A percentile compares a stretch with the other conserved stretches of the same genome.
Conservation (phyloP, 2,888 invertebrate species). For the Orthosia incerta region DNA sequence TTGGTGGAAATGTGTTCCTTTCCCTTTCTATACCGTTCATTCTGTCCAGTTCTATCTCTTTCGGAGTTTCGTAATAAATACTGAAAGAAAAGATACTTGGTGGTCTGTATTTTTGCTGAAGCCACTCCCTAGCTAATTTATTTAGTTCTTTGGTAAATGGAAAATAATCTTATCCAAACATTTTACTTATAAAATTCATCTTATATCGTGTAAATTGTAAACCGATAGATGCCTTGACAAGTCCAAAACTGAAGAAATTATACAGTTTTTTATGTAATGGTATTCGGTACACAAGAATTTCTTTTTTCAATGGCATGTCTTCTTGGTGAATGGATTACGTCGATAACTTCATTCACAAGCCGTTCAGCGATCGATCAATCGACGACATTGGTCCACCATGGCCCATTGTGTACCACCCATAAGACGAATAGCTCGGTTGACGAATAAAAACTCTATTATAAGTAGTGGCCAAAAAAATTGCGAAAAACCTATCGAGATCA, state of each 20-base stretch:
- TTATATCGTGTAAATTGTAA: background rate
- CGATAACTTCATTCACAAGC: conserved; percentile 26
- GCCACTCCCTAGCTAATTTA: too few species aligned
- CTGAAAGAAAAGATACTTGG: background rate
- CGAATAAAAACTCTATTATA: conserved; percentile 42
- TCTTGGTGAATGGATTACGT: background rate
- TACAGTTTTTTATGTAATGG: background rate
- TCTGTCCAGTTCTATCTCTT: background rate
- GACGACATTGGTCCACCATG: conserved; percentile 23
- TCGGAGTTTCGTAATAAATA: background rate
- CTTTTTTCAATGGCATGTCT: background rate
- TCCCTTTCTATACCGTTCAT: background rate
- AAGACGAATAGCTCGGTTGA: conserved; percentile 34
- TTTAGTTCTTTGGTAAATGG: background rate
- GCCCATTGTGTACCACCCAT: conserved; percentile 25
- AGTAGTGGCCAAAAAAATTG: conserved; percentile 18
- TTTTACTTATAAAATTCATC: background rate
- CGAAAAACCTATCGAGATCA: conserved; percentile 42
- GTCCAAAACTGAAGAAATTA: background rate
- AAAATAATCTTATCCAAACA: background rate
- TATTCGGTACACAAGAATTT: background rate
- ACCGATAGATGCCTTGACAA: background rate
- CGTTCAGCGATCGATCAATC: conserved; percentile 35
- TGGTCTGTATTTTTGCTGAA: background rate
- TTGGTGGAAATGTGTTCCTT: background rate